Percentiles rank a stretch among this genome's conserved stretches.
Evolutionary conservation across 23 tunicate species (phyloP).

Genomic region (Phallusia fumigata): DNA sequence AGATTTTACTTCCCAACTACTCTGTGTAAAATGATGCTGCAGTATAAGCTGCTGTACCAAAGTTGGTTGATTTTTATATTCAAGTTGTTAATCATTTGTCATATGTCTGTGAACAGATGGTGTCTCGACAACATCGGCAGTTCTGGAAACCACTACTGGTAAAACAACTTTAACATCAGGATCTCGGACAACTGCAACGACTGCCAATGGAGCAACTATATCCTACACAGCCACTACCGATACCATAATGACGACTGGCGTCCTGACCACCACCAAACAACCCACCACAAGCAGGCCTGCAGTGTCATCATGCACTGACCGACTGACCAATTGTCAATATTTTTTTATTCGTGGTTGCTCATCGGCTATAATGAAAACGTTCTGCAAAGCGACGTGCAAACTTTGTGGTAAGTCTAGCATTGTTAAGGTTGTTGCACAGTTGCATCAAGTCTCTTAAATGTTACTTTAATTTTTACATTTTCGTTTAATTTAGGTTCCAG

Average conservation of each 20-base stretch:
- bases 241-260: too few species aligned
- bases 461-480: neutral
- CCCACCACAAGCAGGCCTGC: neutral
- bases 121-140: too few species aligned
- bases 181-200: neutral
- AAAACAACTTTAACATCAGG: neutral
- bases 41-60: too few species aligned
- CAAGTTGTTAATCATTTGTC: too few species aligned
- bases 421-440: neutral
- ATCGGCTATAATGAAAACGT: slow-evolving; percentile 10
- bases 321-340: neutral
- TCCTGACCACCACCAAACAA: neutral
- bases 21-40: too few species aligned
- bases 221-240: too few species aligned
- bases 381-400: slow-evolving; percentile 26
- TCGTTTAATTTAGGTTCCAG: neutral
- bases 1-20: neutral
- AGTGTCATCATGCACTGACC: neutral
- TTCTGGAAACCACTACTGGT: neutral
- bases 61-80: too few species aligned
- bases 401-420: neutral
- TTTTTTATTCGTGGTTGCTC: neutral
- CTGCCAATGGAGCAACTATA: neutral
- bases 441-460: neutral
- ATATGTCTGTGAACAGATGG: too few species aligned